These are phyloP conservation scores for Pheosia tremula DNA, from an alignment of 2,888 invertebrate species.

Conservation along the genomic window DNA sequence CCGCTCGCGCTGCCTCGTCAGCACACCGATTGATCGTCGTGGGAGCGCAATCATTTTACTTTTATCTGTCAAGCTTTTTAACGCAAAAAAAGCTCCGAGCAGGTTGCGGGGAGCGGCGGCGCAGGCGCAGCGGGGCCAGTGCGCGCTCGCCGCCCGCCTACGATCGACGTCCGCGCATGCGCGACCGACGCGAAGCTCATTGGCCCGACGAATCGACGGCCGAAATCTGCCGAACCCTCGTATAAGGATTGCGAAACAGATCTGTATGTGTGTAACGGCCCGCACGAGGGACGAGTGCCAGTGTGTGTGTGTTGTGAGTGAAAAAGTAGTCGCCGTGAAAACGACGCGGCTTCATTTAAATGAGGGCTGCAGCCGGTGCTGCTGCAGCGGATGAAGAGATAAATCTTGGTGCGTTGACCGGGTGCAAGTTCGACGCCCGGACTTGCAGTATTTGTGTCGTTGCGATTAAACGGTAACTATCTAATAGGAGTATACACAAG, in stretches of 20 bases:
- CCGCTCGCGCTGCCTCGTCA: conserved; percentile 12
- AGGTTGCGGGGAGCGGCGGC: conserved; percentile 55
- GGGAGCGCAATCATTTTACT: conserved; percentile 70
- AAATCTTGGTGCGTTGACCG: conserved; percentile 70
- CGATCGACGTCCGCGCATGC: conserved; percentile 48
- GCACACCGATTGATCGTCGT: conserved; percentile 41
- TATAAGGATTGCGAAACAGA: conserved; percentile 28
- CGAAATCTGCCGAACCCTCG: conserved; percentile 33
- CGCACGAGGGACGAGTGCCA: conserved; percentile 29
- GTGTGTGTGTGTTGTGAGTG: conserved; percentile 34
- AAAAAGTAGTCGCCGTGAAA: conserved; percentile 16
- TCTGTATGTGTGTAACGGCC: conserved; percentile 30
- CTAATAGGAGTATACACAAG: conserved; percentile 24
- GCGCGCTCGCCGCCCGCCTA: conserved; percentile 59
- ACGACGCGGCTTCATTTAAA: conserved; percentile 32
- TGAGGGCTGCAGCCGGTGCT: conserved; percentile 41
- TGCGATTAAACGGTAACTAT: conserved; percentile 61
- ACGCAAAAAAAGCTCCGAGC: conserved; percentile 70
- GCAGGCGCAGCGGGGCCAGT: conserved; percentile 48
- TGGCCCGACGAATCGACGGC: conserved; percentile 37
- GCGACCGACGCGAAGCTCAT: conserved; percentile 16
- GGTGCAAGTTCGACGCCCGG: conserved; percentile 58
- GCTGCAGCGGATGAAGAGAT: conserved; percentile 56
- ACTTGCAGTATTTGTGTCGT: conserved; percentile 48
- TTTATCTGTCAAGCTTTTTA: conserved; percentile 66